A percentile compares a stretch with the other conserved stretches of the same genome.
Conservation (phyloP, 1,140 invertebrate genomes). For the Leptinotarsa texana region DNA sequence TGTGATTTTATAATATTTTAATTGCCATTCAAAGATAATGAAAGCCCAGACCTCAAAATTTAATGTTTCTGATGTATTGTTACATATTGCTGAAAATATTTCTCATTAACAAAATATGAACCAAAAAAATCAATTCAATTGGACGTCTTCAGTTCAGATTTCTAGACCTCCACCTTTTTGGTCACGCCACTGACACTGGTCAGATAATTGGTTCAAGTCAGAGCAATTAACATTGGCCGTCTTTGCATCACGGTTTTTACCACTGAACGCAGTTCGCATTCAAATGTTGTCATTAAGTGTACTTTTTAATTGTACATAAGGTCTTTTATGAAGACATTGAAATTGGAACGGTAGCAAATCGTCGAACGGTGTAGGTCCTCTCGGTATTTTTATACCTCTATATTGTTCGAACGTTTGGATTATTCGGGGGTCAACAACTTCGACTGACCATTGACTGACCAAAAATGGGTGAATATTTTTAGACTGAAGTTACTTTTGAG, state of each 20-base stretch:
- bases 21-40: too few relatives aligned
- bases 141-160: too few relatives aligned
- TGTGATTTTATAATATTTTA: too few relatives aligned
- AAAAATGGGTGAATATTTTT: background rate
- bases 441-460: background rate
- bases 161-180: background rate
- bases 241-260: slow-evolving; percentile 34
- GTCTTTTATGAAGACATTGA: slow-evolving; percentile 39
- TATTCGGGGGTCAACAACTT: slow-evolving; percentile 17
- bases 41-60: too few relatives aligned
- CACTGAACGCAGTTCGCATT: slow-evolving; percentile 33
- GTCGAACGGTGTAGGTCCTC: slow-evolving; percentile 5
- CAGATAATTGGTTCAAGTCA: slow-evolving; percentile 32
- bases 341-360: slow-evolving; percentile 29
- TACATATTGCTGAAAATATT: too few relatives aligned
- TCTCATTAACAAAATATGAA: too few relatives aligned
- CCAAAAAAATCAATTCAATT: too few relatives aligned
- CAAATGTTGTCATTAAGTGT: slow-evolving; percentile 41
- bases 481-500: too few relatives aligned
- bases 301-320: slow-evolving; percentile 34
- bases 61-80: too few relatives aligned
- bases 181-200: slow-evolving; percentile 18
- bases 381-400: slow-evolving; percentile 17
- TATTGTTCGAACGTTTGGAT: background rate
- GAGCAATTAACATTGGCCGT: slow-evolving; percentile 36